Percentiles rank a stretch among this genome's conserved stretches.
phyloP scores from a whole-genome alignment of 64 coral and sea anemone genomes.

The Catalaphyllia jardinei region DNA sequence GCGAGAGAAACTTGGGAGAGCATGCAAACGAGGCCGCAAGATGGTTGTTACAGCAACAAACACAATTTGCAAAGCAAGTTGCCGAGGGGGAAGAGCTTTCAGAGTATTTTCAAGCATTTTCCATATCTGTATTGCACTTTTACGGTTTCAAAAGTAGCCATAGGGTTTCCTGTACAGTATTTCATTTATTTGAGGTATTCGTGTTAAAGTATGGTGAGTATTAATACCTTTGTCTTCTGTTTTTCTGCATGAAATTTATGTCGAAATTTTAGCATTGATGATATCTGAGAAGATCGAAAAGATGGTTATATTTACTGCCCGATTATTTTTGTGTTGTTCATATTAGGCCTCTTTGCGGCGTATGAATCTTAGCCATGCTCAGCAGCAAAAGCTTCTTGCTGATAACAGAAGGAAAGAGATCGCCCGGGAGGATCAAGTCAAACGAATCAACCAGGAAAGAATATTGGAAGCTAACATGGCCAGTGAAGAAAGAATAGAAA shows the following conservation, averaged over 20 bases:
- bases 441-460: constrained; percentile 87
- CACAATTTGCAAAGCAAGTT: neutral
- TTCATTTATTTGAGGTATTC: neutral
- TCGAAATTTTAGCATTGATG: neutral
- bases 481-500: constrained; percentile 97
- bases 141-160: neutral
- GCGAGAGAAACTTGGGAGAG: neutral
- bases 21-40: constrained; percentile 5
- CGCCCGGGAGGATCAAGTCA: constrained; percentile 85
- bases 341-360: constrained; percentile 81
- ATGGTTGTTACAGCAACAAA: constrained; percentile 55
- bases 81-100: neutral
- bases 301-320: neutral
- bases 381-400: constrained; percentile 83
- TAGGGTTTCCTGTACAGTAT: neutral
- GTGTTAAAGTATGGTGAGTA: constrained; percentile 13
- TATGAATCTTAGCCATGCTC: constrained; percentile 84
- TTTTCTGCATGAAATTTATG: neutral
- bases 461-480: constrained; percentile 83
- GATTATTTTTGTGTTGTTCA: neutral
- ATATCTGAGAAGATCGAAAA: too few relatives aligned
- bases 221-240: neutral
- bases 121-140: neutral
- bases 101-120: neutral
- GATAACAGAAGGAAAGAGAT: constrained; percentile 92